Conservation (phyloP, 2,888 invertebrate genomes). For the Chaitophorus viminalis region DNA sequence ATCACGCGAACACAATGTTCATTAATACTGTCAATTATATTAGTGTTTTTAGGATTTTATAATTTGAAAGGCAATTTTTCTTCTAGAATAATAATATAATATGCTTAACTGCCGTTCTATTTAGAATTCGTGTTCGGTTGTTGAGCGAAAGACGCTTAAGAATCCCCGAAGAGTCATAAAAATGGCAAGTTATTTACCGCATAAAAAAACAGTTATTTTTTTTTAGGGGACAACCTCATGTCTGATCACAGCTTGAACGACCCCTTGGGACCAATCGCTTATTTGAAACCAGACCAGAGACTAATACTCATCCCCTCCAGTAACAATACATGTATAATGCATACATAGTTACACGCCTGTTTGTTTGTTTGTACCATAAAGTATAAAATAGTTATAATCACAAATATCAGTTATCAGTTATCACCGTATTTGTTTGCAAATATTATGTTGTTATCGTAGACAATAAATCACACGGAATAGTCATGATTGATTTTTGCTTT, state of each 20-base stretch:
- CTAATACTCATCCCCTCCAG: slow-evolving; percentile 39
- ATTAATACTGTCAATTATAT: too few relatives aligned
- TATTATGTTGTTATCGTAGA: not conserved
- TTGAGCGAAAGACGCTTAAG: not conserved
- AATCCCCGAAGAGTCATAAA: slow-evolving; percentile 38
- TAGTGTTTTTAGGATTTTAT: too few relatives aligned
- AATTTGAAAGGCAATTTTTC: too few relatives aligned
- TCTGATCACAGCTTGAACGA: slow-evolving; percentile 55
- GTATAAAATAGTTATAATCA: not conserved
- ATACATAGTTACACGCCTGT: not conserved
- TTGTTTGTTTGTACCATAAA: not conserved
- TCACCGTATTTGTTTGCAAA: not conserved
- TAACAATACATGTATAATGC: not conserved
- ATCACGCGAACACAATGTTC: too few relatives aligned
- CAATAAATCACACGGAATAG: not conserved
- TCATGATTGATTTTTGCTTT: not conserved
- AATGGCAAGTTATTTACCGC: slow-evolving; percentile 26
- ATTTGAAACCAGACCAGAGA: slow-evolving; percentile 21
- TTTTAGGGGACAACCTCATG: slow-evolving; percentile 31
- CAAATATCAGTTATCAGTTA: slow-evolving; percentile 42
- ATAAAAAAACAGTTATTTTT: slow-evolving; percentile 47
- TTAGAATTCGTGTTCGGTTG: not conserved
- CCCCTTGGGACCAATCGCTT: slow-evolving; percentile 53
- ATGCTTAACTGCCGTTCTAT: not conserved
- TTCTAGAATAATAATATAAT: too few relatives aligned